Percentiles rank a stretch among this genome's conserved stretches.
Conservation (phyloP, 2,888 invertebrate genomes). For the Linnaemya tessellans region DNA sequence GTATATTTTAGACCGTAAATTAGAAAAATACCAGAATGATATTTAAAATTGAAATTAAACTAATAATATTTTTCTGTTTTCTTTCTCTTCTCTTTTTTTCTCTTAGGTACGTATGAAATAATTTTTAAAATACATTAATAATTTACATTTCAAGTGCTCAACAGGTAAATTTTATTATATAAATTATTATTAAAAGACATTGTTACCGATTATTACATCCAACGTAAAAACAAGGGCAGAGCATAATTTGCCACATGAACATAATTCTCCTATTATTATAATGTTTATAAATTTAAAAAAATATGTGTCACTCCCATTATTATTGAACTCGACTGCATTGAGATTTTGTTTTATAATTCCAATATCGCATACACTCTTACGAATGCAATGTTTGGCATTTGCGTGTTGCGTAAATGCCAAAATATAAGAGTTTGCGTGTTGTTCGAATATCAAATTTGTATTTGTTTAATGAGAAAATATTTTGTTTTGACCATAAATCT, state of each 20-base stretch:
- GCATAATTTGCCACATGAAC: no score
- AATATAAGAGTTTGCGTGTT: no score
- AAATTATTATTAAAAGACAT: background rate
- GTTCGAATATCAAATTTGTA: background rate
- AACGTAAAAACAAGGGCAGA: no score
- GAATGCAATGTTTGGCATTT: no score
- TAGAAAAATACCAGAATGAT: slow-evolving; percentile 1
- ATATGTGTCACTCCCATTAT: no score
- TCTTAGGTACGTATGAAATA: slow-evolving; percentile 73
- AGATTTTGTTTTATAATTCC: no score
- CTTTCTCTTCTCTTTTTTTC: slow-evolving; percentile 47
- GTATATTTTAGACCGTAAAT: slow-evolving; percentile 2
- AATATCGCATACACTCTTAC: no score
- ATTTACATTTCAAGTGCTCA: slow-evolving; percentile 11
- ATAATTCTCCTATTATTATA: no score
- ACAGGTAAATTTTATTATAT: slow-evolving; percentile 57
- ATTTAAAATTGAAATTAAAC: background rate
- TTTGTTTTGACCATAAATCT: slow-evolving; percentile 32
- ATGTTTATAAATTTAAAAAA: no score
- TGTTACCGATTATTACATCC: no score
- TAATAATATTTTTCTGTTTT: slow-evolving; percentile 56
- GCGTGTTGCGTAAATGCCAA: no score
- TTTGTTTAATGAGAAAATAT: background rate
- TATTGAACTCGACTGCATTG: no score
- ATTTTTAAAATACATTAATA: slow-evolving; percentile 3